phyloP scores from a whole-genome alignment of 2,797 vertebrate genomes.

The Cryptoprocta ferox region DNA sequence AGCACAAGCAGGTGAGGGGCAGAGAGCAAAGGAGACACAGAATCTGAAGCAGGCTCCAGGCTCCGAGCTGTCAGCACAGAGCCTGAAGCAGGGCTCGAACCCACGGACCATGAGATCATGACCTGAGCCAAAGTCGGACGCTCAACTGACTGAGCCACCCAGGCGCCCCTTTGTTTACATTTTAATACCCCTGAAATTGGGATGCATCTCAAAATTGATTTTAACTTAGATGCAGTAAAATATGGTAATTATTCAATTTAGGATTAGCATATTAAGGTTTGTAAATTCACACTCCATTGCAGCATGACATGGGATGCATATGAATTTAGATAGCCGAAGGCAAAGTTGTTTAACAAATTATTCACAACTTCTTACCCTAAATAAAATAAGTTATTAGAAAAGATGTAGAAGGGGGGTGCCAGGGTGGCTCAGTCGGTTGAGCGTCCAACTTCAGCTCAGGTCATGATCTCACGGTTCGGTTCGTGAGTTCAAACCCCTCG shows the following conservation, averaged over 20 bases:
- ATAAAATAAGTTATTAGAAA: constrained; percentile 39
- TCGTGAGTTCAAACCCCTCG: no score
- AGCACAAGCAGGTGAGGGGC: no score
- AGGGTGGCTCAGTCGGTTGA: no score
- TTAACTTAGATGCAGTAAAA: constrained; percentile 49
- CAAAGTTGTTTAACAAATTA: constrained; percentile 35
- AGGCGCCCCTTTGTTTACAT: not conserved
- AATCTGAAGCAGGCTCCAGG: no score
- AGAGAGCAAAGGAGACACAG: no score
- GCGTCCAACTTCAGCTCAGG: no score
- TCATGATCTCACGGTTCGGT: no score
- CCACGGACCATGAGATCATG: no score
- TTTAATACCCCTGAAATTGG: constrained; percentile 31
- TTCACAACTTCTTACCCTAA: constrained; percentile 37
- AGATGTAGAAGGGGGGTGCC: not conserved
- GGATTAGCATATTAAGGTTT: constrained; percentile 24
- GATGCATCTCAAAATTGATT: not conserved
- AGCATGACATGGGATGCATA: constrained; percentile 36
- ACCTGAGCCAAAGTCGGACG: no score
- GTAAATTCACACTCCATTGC: constrained; percentile 23
- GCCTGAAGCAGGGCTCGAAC: no score
- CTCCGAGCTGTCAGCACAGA: no score
- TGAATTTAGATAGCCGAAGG: constrained; percentile 34
- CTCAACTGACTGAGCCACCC: no score
- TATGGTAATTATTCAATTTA: constrained; percentile 46